Conservation (phyloP, 1,140 invertebrate species). For the Bombus fervidus region DNA sequence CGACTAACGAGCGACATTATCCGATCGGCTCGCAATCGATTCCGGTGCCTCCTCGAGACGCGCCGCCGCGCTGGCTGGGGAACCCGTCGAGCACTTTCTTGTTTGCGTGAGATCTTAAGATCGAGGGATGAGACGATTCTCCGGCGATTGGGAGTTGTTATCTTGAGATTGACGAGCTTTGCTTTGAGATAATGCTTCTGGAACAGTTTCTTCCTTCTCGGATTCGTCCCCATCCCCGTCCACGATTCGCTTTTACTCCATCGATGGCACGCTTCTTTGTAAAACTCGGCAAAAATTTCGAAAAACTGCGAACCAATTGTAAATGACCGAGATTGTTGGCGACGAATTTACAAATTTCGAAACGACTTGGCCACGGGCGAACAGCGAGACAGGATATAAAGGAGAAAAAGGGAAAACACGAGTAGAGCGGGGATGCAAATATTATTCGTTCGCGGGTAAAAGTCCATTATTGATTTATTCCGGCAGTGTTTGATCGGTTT, state of each 20-base stretch:
- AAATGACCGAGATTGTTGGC: no score
- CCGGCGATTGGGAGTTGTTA: conserved; percentile 1
- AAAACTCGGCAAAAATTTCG: background rate
- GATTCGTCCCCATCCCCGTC: no score
- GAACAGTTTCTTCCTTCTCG: no score
- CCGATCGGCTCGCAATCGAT: conserved; percentile 6
- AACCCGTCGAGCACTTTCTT: background rate
- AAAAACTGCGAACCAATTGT: no score
- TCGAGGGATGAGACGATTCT: background rate
- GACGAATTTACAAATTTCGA: background rate
- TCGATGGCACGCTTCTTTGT: no score
- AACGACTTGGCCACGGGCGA: background rate
- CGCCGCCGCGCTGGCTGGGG: background rate
- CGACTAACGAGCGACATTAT: conserved; percentile 26
- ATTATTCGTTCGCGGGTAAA: conserved; percentile 49
- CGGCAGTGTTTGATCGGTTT: conserved; percentile 58
- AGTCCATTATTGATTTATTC: conserved; percentile 63
- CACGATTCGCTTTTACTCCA: no score
- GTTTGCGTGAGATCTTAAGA: conserved; percentile 19
- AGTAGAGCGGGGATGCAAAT: conserved; percentile 23
- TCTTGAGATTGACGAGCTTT: background rate
- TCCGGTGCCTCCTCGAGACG: background rate
- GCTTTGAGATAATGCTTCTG: background rate
- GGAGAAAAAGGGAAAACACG: background rate
- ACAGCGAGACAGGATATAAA: background rate